Conservation (phyloP, 2,113 vertebrate genomes). For the Melanotaenia duboulayi region DNA sequence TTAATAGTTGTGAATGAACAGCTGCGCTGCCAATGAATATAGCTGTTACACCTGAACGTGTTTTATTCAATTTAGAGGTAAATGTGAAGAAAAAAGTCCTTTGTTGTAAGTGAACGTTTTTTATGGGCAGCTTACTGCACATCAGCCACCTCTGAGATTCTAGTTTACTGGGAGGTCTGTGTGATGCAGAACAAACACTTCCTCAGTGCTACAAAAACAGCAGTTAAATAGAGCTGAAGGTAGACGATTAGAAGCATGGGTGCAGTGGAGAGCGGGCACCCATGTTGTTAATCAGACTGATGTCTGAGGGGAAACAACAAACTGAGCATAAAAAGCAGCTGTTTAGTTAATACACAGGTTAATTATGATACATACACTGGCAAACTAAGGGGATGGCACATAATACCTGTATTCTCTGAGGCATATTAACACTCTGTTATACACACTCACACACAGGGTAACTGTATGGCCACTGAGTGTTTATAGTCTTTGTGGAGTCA, state of each 20-base stretch:
- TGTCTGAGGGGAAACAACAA: not conserved
- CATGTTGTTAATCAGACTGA: not conserved
- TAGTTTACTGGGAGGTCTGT: not conserved
- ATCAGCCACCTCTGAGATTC: too few relatives aligned
- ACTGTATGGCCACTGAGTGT: slow-evolving; percentile 9
- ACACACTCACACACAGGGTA: slow-evolving; percentile 11
- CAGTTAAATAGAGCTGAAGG: not conserved
- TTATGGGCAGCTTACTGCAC: too few relatives aligned
- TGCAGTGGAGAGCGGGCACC: not conserved
- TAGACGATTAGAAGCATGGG: not conserved
- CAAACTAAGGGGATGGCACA: slow-evolving; percentile 11
- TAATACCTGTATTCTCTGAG: slow-evolving; percentile 6
- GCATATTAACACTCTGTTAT: slow-evolving; percentile 15
- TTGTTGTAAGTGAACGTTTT: too few relatives aligned
- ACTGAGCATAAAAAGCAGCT: slow-evolving; percentile 14
- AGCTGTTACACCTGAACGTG: too few relatives aligned
- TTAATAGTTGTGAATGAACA: too few relatives aligned
- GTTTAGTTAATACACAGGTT: slow-evolving; percentile 15
- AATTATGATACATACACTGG: slow-evolving; percentile 8
- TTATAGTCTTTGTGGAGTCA: slow-evolving; percentile 21
- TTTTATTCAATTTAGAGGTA: too few relatives aligned
- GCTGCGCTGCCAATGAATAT: too few relatives aligned
- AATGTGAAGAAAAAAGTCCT: too few relatives aligned
- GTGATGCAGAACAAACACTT: not conserved
- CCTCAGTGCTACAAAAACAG: not conserved